Conservation (phyloP, 2,888 invertebrate genomes). For the Embidobia sp. region DNA sequence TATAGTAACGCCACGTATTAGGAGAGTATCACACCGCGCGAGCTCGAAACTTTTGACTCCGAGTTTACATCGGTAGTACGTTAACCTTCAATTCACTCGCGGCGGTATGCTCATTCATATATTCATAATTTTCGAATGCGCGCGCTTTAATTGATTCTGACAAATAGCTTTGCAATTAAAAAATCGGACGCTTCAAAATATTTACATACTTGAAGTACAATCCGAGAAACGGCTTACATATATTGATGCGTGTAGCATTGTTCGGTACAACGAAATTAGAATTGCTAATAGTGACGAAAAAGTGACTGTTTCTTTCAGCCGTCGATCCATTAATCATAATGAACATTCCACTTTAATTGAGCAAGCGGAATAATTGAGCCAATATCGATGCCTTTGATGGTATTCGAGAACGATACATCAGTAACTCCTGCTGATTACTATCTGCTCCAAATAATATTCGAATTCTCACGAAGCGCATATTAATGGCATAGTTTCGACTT, state of each 20-base stretch:
- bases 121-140: constrained; percentile 26
- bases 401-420: background rate
- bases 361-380: background rate
- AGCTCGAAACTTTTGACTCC: constrained; percentile 35
- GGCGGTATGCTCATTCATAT: constrained; percentile 28
- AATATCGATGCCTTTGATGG: background rate
- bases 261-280: background rate
- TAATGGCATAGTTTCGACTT: too few species aligned
- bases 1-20: constrained; percentile 55
- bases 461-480: too few species aligned
- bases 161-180: constrained; percentile 1
- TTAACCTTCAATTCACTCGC: constrained; percentile 42
- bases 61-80: constrained; percentile 45
- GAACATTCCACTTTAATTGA: constrained; percentile 15
- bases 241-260: background rate
- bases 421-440: background rate
- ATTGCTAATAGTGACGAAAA: background rate
- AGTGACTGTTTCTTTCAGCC: background rate
- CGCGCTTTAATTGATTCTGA: background rate
- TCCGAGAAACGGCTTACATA: background rate
- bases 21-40: constrained; percentile 37
- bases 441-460: constrained; percentile 34
- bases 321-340: constrained; percentile 7
- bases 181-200: constrained; percentile 7
- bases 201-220: constrained; percentile 1